phyloP scores from a whole-genome alignment of 1,140 invertebrate genomes.

The Papilio helenus region DNA sequence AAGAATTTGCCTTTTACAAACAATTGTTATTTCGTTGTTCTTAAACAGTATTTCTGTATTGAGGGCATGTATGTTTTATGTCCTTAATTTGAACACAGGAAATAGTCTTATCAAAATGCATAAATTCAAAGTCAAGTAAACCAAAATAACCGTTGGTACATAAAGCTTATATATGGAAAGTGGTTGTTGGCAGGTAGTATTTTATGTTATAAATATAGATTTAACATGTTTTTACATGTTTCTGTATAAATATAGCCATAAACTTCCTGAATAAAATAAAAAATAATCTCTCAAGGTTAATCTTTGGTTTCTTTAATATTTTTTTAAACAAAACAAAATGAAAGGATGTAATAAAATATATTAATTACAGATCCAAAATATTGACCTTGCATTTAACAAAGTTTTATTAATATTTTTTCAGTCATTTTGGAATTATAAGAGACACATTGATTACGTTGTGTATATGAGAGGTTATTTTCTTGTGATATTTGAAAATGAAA shows the following conservation, averaged over 20 bases:
- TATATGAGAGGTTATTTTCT: no score
- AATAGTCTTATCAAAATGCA: background rate
- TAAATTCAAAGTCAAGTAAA: background rate
- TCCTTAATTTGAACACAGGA: background rate
- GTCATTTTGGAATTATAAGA: no score
- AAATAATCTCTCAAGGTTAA: background rate
- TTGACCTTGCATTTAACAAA: no score
- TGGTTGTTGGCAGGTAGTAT: background rate
- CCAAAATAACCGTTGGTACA: background rate
- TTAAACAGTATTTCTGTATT: background rate
- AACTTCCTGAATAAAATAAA: conserved; percentile 8
- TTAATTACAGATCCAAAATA: background rate
- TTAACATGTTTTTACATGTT: background rate
- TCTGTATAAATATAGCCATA: background rate
- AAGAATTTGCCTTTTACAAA: no score
- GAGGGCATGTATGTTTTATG: background rate
- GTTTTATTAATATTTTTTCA: no score
- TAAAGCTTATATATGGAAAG: background rate
- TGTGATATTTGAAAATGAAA: no score
- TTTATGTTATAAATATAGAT: conserved; percentile 13
- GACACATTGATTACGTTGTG: no score
- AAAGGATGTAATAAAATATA: background rate
- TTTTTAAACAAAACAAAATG: background rate
- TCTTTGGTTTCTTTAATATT: background rate
- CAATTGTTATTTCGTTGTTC: no score